Base-by-base conservation (phyloP, 1,140 invertebrate species). In the Drosophila obscura region DNA sequence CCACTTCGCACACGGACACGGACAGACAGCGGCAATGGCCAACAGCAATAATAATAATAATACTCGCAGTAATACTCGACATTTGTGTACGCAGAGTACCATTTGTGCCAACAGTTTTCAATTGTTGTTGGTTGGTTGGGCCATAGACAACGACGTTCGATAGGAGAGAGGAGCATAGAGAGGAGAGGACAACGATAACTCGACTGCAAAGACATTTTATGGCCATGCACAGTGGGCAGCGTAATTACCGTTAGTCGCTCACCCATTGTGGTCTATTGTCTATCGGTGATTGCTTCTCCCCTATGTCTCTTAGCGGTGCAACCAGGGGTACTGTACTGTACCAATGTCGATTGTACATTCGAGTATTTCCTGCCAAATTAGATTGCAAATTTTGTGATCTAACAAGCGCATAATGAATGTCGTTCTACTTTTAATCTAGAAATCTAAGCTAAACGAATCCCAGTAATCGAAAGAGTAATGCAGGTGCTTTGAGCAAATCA, bases 211-310 rank as follows among this genome's bases (percentile, higher is more conserved):
- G 72, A 74, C 60, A 74, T 74, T 74, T 74, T 65, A 69, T 69
- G 72, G 71, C 72, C 72, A 74, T 66, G 72, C 72, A 74, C 72
- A 74, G 72, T 74, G 72, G 72, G 72, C 71, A 74, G 52, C 49
- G 43, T 74, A 74, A 74, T 74, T 74, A 52, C 60, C 71, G 71
- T 64, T 74, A 46, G 44, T 58, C 52, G 46, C 64, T 62, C 8
- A 61, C 55, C 49, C 35, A 61, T 56, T 73, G 72, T 19, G 72
- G 72, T 74, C 60, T 73, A 73, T 73, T 73, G 69, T 73, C 66
- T 69, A 69, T 50, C 64, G 51, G 26, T 35, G 64, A 69, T 69
- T 69, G 64, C 63, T 22, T 5, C 19, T 60, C 48, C 39, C 46
- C 46, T 31, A 8, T 60, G 15, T 2, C 22, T 51, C 19, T 19